Evolutionary conservation across 1,140 invertebrate genomes (phyloP), one percentile per base, ranked within the genome.

Genomic region (Pachyrhynchus sulphureomaculatus): DNA sequence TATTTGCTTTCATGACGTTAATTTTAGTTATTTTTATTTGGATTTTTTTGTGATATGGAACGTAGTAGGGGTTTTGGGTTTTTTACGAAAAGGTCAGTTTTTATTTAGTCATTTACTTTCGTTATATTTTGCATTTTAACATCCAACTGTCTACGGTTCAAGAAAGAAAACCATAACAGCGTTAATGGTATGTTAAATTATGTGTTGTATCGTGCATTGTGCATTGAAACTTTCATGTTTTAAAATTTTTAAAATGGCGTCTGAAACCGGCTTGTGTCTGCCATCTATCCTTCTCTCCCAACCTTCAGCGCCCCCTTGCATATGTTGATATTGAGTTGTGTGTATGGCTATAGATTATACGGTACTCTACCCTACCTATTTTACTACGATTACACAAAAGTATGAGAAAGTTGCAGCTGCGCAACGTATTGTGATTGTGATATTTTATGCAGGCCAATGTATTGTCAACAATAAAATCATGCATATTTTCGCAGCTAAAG

Each of bases 31-130:
- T 55, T 65, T 68, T 68, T 59, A 32, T 52, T 68, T 68, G 60
- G 59, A 65, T 68, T 68, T 60, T 58, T 45, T 59, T 32, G 67
- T 72, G 71, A 68, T 69, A 75, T 75, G 73, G 73, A 76, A 74
- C 73, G 74, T 64, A 53, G 49, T 61, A 72, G 74, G 65, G 66
- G 68, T 72, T 76, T 71, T 67, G 74, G 73, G 70, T 76, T 76
- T 73, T 76, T 68, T 72, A 76, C 74, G 48, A 76, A 75, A 73
- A 76, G 74, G 74, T 76, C 69, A 72, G 73, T 69, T 72, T 73
- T 72, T 68, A 44, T 69, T 67, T 68, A 59, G 54, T 61, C 58
- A 34, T 66, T 64, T 66, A 54, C 54, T 62, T 62, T 62, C 64
- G 66, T 29, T 53, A 64, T 53, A 33, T 53, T 68, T 61, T 61